Base-by-base conservation (phyloP, 2,797 vertebrate genomes). In the Microctenopoma steveboyesi region DNA sequence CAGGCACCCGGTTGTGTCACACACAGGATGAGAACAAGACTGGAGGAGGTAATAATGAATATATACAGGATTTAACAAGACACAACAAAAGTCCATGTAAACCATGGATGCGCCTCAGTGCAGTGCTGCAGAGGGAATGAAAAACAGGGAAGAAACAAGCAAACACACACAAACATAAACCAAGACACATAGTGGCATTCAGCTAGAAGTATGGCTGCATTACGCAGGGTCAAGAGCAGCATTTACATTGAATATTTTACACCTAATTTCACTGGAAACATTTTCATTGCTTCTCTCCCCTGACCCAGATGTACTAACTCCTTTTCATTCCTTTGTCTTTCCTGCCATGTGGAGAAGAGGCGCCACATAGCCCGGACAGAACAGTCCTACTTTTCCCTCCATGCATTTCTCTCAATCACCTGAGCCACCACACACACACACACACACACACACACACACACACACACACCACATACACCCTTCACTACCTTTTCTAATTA, bases 401-500 rank as follows among this genome's bases (percentile, higher is more conserved):
- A 3, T 60, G 50, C 76, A 52, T 73, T 86, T 82, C 77, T 70
- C 79, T 90, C 88, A 76, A 88, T 90, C 87, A 90, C 53, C 58
- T 6, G n/a, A 37, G n/a, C 50, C 54, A 62, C 16, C 13, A 53
- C 58, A 25, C 45, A 22, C 40, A 43, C 40, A 65, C 35, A 64
- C 67, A 15, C 72, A 22, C 18, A 18, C 18, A 18, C 18, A 18
- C 18, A 18, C 18, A 18, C 18, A 59, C 68, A 7, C 62, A 40
- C 30, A 69, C 45, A 70, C 57, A 39, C 55, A 5, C n/a, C 35
- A 28, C 56, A 39, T 64, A 50, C 62, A 74, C 65, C 28, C 55
- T 40, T 12, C 60, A 72, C 59, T 53, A 81, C 39, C 70, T 81
- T 68, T 88, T 85, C 85, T 93, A 84, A 89, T 88, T 90, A 88